phyloP scores from a whole-genome alignment of 2,113 vertebrate genomes.

The Stegastes partitus region DNA sequence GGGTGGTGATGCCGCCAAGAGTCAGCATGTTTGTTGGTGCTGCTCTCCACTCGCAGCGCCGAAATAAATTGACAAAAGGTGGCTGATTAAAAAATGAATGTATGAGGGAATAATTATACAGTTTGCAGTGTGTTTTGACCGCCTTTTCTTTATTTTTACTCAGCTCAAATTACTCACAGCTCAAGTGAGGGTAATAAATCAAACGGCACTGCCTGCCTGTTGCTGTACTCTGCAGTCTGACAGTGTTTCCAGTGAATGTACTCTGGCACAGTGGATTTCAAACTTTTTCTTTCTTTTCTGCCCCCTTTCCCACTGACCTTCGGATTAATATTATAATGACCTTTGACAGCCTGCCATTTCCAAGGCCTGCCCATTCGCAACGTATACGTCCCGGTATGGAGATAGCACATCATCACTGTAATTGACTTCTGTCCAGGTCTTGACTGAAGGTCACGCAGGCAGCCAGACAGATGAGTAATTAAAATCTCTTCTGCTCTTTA shows the following conservation, averaged over 20 bases:
- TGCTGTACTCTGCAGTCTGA: slow-evolving; percentile 3
- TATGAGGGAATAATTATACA: slow-evolving; percentile 51
- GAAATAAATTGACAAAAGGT: slow-evolving; percentile 57
- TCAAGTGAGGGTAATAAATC: slow-evolving; percentile 66
- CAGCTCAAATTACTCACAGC: slow-evolving; percentile 43
- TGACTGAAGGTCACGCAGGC: slow-evolving; percentile 72
- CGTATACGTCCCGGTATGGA: slow-evolving; percentile 43
- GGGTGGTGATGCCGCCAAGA: slow-evolving; percentile 50
- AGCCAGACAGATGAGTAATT: slow-evolving; percentile 76
- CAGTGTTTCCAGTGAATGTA: slow-evolving; percentile 13
- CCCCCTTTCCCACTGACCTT: slow-evolving; percentile 21
- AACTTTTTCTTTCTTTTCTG: slow-evolving; percentile 52
- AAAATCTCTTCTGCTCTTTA: slow-evolving; percentile 76
- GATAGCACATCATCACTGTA: slow-evolving; percentile 61
- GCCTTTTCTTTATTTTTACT: slow-evolving; percentile 57
- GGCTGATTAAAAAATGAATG: slow-evolving; percentile 55
- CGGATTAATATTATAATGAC: slow-evolving; percentile 65
- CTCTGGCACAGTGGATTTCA: slow-evolving; percentile 36
- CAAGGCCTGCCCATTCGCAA: slow-evolving; percentile 30
- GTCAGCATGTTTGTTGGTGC: slow-evolving; percentile 59
- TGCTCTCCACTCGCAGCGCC: slow-evolving; percentile 41
- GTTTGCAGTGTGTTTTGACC: slow-evolving; percentile 25
- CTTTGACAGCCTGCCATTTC: slow-evolving; percentile 68
- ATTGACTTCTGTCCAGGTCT: slow-evolving; percentile 76
- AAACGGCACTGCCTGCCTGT: not conserved